Evolutionary conservation across 2,113 vertebrate genomes (phyloP).

Genomic region (Thamnaconus septentrionalis): DNA sequence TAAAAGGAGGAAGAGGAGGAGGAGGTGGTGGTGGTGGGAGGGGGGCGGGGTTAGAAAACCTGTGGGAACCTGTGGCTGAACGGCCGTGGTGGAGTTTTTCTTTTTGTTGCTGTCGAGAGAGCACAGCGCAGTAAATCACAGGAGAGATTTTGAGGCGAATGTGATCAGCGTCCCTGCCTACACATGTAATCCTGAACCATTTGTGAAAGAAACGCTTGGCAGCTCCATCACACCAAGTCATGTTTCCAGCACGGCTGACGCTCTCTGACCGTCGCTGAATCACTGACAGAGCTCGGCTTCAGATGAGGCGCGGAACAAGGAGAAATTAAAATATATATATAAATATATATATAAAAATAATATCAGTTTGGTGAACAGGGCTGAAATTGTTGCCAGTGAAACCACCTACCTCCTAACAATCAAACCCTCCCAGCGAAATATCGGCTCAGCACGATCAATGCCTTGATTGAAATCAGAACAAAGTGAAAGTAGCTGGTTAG

Average conservation of each 20-base stretch:
- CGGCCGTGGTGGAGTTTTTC: no score
- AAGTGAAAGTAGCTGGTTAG: neutral
- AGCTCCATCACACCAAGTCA: constrained; percentile 46
- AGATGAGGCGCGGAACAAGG: neutral
- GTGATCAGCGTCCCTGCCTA: constrained; percentile 21
- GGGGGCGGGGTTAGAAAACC: no score
- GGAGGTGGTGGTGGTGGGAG: neutral
- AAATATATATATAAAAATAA: no score
- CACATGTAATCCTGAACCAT: constrained; percentile 27
- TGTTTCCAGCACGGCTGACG: constrained; percentile 26
- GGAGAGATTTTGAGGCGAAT: neutral
- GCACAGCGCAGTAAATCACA: neutral
- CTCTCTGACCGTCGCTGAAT: constrained; percentile 31
- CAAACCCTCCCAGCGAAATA: neutral
- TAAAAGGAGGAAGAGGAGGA: neutral
- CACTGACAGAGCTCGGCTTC: constrained; percentile 22
- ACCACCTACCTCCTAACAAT: no score
- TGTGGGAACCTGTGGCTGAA: neutral
- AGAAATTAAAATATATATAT: no score
- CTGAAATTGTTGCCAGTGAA: no score
- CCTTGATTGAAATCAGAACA: no score
- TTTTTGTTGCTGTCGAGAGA: neutral
- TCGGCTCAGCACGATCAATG: no score
- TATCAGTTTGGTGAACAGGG: no score
- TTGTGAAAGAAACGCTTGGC: constrained; percentile 39